Base-by-base conservation (phyloP, 2,888 invertebrate species). In the Agrenia bidenticulata region DNA sequence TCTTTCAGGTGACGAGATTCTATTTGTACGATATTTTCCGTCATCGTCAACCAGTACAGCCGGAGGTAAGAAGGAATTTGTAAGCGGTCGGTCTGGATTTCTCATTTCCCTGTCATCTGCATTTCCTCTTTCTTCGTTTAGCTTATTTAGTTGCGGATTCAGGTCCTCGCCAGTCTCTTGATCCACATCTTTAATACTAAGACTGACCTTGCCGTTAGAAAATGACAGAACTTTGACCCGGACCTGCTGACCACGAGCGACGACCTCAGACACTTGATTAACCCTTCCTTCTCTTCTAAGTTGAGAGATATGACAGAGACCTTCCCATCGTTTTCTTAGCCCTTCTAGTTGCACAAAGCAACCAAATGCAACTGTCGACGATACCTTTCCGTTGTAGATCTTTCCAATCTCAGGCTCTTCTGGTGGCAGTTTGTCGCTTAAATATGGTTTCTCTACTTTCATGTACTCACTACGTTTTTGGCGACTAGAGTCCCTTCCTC, bases 131-230 rank as follows among this genome's bases (percentile, higher is more conserved):
- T 86, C 49, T 74, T 74, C 58, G 75, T 76, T 50, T 72, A 71
- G 23, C 45, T 45, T n/a, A 45, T 62, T 64, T 17, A 51, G 65
- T 1, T 86, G 81, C 0, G 97, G 97, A 82, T 98, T 97, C 59
- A 99, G 82, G 83, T 99, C 99, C 78, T 88, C 89, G 0, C 99
- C 99, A 0, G 89, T 90, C 21, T 88, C 87, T 81, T 99, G 99
- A 79, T 98, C 94, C 0, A 97, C 99, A 81, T 99, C 97, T 82
- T 96, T 97, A 89, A 98, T 94, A 0, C 94, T 94, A 1, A 98
- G 83, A 1, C 97, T 96, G 0, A 93, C 91, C 81, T 96, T 98
- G 78, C 93, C 92, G 0, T 94, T 95, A n/a, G 91, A 89, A 37
- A 95, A 86, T 17, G 92, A 92, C 63, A 96, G 81, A 0, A 97